These are phyloP conservation scores for Calameuta idolon DNA, from an alignment of 2,888 invertebrate species.

Conservation along the genomic window DNA sequence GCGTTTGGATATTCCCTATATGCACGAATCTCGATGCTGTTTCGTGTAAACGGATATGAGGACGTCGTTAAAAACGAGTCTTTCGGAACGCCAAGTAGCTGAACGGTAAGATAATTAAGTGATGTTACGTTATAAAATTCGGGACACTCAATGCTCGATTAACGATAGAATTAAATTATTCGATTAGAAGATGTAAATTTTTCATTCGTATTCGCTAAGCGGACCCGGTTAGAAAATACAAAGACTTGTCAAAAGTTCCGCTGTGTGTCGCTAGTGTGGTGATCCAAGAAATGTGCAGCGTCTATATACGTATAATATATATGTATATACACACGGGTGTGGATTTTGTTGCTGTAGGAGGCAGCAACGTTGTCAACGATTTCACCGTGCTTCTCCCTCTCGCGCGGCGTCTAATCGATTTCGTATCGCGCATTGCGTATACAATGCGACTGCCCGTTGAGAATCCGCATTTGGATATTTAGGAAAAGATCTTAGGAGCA, in stretches of 20 bases:
- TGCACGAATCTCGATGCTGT: neutral
- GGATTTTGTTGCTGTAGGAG: neutral
- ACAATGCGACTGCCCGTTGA: neutral
- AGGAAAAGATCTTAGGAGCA: neutral
- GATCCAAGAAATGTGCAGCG: neutral
- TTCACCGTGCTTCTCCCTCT: slow-evolving; percentile 9
- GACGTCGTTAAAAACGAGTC: too few species aligned
- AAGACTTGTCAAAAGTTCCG: neutral
- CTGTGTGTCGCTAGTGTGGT: neutral
- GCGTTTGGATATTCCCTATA: neutral
- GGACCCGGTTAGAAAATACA: neutral
- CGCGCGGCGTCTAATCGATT: slow-evolving; percentile 8
- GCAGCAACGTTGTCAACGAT: neutral
- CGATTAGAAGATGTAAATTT: too few species aligned
- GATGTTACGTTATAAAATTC: too few species aligned
- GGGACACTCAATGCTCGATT: too few species aligned
- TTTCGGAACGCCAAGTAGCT: too few species aligned
- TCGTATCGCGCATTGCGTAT: neutral
- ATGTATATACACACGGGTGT: neutral
- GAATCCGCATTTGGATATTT: neutral
- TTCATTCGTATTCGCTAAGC: neutral
- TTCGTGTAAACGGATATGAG: neutral
- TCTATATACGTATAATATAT: neutral
- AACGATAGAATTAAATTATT: too few species aligned
- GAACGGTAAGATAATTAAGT: too few species aligned